Percentiles rank a stretch among this genome's conserved stretches.
These are phyloP conservation scores for Pollenia griseotomentosa DNA, from an alignment of 2,888 invertebrate genomes.

Conservation along the genomic window DNA sequence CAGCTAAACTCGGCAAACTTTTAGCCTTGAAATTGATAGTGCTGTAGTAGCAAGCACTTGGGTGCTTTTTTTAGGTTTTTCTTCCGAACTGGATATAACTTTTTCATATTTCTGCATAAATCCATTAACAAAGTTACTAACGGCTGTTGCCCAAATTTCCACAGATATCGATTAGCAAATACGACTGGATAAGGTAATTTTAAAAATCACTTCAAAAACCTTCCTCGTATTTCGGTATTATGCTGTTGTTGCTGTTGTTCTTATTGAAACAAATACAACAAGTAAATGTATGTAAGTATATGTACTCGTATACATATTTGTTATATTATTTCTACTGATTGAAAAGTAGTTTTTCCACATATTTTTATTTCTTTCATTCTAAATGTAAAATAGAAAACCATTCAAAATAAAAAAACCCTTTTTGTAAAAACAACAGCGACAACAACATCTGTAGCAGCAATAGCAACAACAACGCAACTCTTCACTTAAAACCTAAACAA, in stretches of 20 bases:
- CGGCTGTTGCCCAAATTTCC: too few relatives aligned
- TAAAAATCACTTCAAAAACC: too few relatives aligned
- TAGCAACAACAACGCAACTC: conserved; percentile 34
- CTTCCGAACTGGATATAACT: too few relatives aligned
- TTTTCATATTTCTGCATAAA: too few relatives aligned
- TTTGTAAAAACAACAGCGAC: conserved; percentile 34
- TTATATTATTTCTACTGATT: conserved; percentile 62
- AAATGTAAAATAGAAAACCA: conserved; percentile 67
- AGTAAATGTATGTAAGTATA: conserved; percentile 13
- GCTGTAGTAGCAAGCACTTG: too few relatives aligned
- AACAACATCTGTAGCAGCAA: conserved; percentile 28
- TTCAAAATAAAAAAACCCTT: conserved; percentile 50
- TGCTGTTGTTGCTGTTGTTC: conserved; percentile 42
- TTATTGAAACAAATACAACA: conserved; percentile 53
- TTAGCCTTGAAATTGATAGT: too few relatives aligned
- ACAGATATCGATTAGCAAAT: too few relatives aligned
- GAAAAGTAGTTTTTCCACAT: conserved; percentile 65
- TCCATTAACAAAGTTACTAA: too few relatives aligned
- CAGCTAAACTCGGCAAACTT: too few relatives aligned
- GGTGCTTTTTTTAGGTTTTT: too few relatives aligned
- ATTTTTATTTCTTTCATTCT: conserved; percentile 28
- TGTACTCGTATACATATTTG: conserved; percentile 13
- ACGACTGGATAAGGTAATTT: too few relatives aligned
- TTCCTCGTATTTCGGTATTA: conserved; percentile 25
- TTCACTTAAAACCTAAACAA: conserved; percentile 35